A percentile compares a stretch with the other conserved stretches of the same genome.
These are phyloP conservation scores for Oryzias sinensis DNA, from an alignment of 2,797 vertebrate genomes.

Conservation along the genomic window DNA sequence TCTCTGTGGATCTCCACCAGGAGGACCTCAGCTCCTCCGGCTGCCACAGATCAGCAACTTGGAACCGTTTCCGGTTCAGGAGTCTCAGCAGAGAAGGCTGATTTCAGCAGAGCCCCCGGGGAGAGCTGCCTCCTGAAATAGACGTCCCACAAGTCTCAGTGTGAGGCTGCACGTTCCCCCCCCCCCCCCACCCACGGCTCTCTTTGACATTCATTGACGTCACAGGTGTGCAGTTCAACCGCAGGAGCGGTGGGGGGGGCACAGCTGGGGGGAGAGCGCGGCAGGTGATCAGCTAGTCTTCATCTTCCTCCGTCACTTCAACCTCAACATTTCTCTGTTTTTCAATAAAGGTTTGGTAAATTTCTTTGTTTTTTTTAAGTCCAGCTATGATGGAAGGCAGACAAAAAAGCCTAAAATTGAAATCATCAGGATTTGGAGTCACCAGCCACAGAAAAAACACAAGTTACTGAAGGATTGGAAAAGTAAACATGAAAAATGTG, in stretches of 20 bases:
- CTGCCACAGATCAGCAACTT: conserved; percentile 2
- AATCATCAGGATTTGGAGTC: too few species aligned
- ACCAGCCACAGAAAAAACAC: too few species aligned
- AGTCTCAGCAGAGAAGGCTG: neutral
- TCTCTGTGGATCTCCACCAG: neutral
- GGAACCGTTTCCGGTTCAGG: neutral
- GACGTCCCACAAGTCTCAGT: conserved; percentile 23
- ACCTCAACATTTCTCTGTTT: neutral
- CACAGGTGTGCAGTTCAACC: conserved; percentile 35
- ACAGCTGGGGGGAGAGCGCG: conserved; percentile 11
- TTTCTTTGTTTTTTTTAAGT: too few species aligned
- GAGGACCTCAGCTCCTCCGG: conserved; percentile 8
- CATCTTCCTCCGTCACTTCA: conserved; percentile 4
- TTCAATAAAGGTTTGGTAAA: too few species aligned
- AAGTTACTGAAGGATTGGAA: too few species aligned
- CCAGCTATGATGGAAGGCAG: too few species aligned
- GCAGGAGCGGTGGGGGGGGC: conserved; percentile 14
- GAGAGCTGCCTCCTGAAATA: conserved; percentile 42
- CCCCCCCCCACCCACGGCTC: conserved; percentile 31
- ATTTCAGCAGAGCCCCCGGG: conserved; percentile 21
- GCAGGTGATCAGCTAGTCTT: conserved; percentile 4
- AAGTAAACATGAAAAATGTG: too few species aligned
- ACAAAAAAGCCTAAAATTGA: too few species aligned
- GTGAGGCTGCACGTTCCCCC: conserved; percentile 24
- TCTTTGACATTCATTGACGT: conserved; percentile 37